These are phyloP conservation scores for Xestia xanthographa DNA, from an alignment of 2,888 invertebrate genomes.

Conservation along the genomic window DNA sequence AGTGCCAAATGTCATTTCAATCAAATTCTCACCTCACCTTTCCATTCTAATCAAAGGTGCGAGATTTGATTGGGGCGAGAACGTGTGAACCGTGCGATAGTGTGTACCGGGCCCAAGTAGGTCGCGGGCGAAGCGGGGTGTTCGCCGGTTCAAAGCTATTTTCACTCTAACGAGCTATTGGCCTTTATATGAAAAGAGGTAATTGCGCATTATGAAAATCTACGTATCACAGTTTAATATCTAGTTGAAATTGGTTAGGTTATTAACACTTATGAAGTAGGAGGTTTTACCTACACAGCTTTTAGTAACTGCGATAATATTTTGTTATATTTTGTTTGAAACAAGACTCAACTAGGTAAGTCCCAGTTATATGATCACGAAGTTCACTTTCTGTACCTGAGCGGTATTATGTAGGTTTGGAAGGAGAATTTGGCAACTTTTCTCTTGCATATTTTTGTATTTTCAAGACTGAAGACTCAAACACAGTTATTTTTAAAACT, in stretches of 20 bases:
- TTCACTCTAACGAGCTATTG: slow-evolving; percentile 64
- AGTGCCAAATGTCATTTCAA: slow-evolving; percentile 36
- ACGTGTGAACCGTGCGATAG: slow-evolving; percentile 42
- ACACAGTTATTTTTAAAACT: neutral
- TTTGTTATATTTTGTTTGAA: neutral
- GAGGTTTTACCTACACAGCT: neutral
- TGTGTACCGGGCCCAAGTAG: slow-evolving; percentile 62
- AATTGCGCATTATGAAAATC: slow-evolving; percentile 66
- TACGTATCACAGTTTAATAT: slow-evolving; percentile 49
- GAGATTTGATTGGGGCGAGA: slow-evolving; percentile 54
- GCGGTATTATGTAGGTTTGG: neutral
- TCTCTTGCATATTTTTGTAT: neutral
- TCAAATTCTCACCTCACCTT: slow-evolving; percentile 30
- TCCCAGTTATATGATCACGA: neutral
- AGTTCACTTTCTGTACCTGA: neutral
- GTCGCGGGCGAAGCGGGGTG: slow-evolving; percentile 56
- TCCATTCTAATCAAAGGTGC: slow-evolving; percentile 46
- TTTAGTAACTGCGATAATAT: neutral
- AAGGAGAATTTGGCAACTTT: neutral
- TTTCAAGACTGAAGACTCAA: neutral
- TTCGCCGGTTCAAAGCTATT: slow-evolving; percentile 55
- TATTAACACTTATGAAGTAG: slow-evolving; percentile 2
- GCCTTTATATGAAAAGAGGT: slow-evolving; percentile 58
- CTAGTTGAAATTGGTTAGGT: slow-evolving; percentile 37
- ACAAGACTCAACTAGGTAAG: neutral